Evolutionary conservation across 2,113 vertebrate genomes (phyloP), one percentile per base, ranked within the genome.

Genomic region (Syngnathus scovelli): DNA sequence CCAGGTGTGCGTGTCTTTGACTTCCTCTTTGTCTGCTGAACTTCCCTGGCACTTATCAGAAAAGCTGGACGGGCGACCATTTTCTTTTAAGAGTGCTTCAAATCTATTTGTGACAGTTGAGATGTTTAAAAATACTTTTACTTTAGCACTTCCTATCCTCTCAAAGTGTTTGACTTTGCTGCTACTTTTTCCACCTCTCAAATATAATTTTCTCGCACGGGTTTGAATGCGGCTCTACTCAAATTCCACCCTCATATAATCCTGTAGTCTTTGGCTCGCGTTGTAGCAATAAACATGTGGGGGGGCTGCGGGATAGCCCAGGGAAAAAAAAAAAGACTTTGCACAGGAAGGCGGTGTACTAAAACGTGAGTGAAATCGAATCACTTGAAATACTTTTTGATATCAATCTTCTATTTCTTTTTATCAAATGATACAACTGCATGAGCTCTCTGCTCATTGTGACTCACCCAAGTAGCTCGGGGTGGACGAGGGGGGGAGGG

Each of bases 241-340:
- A 64, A 54, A 36, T 69, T 68, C 77, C 81, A 70, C 69, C 79
- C 67, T 70, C 74, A 72, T 67, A 79, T 54, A 78, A 78, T 83
- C 71, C 69, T 81, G 78, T 85, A 74, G 82, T 78, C 68, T 77
- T 86, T 86, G 83, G 84, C 83, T 76, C 11, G 18, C 71, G 73
- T 61, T 78, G 66, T 61, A 69, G 71, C 79, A 88, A 90, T 83
- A 88, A 89, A 89, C 83, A 86, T 72, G 44, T 27, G 2, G 21
- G 2, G 21, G 52, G 66, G 61, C 72, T 59, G 82, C 52, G 64
- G 77, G 75, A 87, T 76, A 77, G 80, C 73, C 83, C 64, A 51
- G 72, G 13, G 13, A 46, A 13, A 46, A 16, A 46, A 15, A 44
- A 46, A 46, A 16, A 18, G 15, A 46, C 15, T 59, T 44, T 62